A percentile compares a stretch with the other conserved stretches of the same genome.
These are phyloP conservation scores for Gymnorhina tibicen DNA, from an alignment of 2,113 vertebrate genomes.

Conservation along the genomic window DNA sequence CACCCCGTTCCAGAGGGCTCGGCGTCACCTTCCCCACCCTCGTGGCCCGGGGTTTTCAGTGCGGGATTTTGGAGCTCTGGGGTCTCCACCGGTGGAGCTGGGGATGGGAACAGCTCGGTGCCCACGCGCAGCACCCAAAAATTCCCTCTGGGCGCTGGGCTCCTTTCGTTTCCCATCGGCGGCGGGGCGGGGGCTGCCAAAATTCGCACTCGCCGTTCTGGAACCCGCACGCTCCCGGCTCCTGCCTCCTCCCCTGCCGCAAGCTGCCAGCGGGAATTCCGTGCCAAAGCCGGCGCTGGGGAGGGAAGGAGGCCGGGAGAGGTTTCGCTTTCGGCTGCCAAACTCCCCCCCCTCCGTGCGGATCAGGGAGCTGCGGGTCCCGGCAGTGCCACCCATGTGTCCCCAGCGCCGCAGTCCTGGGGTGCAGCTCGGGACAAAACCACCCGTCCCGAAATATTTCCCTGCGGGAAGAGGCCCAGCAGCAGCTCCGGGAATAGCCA, in stretches of 20 bases:
- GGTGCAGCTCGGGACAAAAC: fast-evolving
- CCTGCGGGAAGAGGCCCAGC: neutral
- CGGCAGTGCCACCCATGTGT: fast-evolving
- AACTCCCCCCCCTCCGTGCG: fast-evolving
- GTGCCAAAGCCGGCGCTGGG: neutral
- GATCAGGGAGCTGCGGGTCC: neutral
- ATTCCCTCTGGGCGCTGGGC: fast-evolving
- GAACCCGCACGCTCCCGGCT: neutral
- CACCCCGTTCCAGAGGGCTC: fast-evolving
- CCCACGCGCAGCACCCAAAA: fast-evolving
- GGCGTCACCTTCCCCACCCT: fast-evolving
- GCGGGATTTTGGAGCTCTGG: neutral
- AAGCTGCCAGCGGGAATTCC: neutral
- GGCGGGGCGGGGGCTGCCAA: neutral
- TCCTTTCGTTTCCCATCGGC: fast-evolving
- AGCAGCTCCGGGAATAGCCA: fast-evolving
- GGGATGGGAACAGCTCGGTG: neutral
- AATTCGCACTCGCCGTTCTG: neutral
- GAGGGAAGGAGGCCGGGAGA: neutral
- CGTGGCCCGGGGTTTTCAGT: fast-evolving
- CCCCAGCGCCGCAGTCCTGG: fast-evolving
- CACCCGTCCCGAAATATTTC: too few relatives aligned
- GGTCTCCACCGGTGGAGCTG: fast-evolving
- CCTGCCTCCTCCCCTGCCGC: neutral
- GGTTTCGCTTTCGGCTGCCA: neutral